phyloP scores from a whole-genome alignment of 2,888 invertebrate species.

The Lasioglossum vierecki region DNA sequence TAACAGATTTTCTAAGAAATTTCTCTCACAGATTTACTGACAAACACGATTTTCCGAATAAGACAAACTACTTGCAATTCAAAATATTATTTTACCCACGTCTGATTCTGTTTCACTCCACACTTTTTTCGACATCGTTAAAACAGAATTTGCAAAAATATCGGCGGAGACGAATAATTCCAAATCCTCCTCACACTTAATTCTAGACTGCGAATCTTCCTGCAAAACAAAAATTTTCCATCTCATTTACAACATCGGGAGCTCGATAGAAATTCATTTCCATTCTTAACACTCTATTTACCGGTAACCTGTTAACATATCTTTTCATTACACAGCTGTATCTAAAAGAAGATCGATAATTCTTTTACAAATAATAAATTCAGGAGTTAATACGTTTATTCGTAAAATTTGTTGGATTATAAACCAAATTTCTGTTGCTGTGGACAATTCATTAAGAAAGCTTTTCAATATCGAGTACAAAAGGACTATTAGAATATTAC shows the following conservation, averaged over 20 bases:
- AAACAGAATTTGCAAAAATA: neutral
- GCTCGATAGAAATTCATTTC: neutral
- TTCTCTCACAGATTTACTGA: too few species aligned
- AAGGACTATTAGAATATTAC: too few species aligned
- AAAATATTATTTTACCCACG: neutral
- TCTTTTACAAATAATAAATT: too few species aligned
- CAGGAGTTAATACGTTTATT: too few species aligned
- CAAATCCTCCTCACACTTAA: constrained; percentile 5
- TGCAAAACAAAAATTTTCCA: neutral
- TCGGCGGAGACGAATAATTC: neutral
- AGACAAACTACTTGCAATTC: constrained; percentile 2
- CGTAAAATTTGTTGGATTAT: too few species aligned
- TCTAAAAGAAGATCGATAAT: neutral
- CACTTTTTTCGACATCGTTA: neutral
- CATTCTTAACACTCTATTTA: neutral
- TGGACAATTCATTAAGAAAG: too few species aligned
- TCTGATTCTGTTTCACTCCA: neutral
- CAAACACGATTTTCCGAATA: neutral
- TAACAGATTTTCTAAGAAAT: neutral
- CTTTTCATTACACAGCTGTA: neutral
- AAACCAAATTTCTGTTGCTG: too few species aligned
- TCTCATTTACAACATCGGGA: neutral
- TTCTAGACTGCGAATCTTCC: neutral
- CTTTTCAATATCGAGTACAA: too few species aligned
- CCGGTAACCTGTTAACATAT: neutral